Base-by-base conservation (phyloP, 2,888 invertebrate genomes). In the Nomada flava region DNA sequence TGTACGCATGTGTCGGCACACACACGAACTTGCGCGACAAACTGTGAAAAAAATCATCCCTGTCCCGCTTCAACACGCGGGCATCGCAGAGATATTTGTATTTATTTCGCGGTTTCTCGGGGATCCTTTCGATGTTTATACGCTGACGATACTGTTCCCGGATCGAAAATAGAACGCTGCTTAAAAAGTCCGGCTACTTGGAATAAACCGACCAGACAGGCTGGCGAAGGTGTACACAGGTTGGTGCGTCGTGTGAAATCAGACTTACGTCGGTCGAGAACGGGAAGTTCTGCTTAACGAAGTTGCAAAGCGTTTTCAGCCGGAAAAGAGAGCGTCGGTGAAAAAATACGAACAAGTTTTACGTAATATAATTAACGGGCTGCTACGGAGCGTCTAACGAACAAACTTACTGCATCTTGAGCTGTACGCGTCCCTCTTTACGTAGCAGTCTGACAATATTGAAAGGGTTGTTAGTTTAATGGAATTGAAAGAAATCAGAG, bases 21-120 rank as follows among this genome's bases (percentile, higher is more conserved):
- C 73, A 79, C 23, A 44, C 42, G 47, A 55, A 53, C 13, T 23
- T n/a, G 52, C 47, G 29, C 63, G 60, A 11, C 53, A 23, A 64
- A 57, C 63, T 55, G 79, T 55, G 70, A 68, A 77, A 76, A 83
- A 82, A 77, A 64, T 80, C 71, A 52, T 29, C 69, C 81, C 73
- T 65, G 69, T 84, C 79, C 80, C 82, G 87, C 83, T 87, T 87
- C 87, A 84, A 83, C 81, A 68, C 73, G 60, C 68, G 18, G 73
- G 64, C 70, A 59, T 71, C 55, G n/a, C 42, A 36, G 29, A 74
- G 83, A 71, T 83, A 86, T 89, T 88, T 87, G 85, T 88, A 86
- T 90, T 90, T 90, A 90, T 87, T 86, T 81, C 78, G 72, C 18
- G 79, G 65, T 57, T 59, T 26, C 55, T 70, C 60, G 36, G 64